Base-by-base conservation (phyloP, 2,888 invertebrate genomes). In the Chrysolina americana region DNA sequence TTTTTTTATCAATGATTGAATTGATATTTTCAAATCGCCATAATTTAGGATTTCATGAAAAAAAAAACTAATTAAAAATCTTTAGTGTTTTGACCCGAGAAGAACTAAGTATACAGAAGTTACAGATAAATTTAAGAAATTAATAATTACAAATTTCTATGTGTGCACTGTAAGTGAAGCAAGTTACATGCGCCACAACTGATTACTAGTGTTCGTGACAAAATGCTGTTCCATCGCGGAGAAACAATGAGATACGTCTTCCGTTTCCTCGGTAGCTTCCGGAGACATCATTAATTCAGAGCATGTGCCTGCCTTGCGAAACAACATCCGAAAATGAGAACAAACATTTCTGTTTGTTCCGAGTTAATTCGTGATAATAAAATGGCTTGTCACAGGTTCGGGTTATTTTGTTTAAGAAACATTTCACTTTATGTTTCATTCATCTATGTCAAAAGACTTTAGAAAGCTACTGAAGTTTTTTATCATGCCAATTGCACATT, bases 221-320 rank as follows among this genome's bases (percentile, higher is more conserved):
- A 53, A 53, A 53, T 53, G 23, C 13, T 53, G 53, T 53, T 53
- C 53, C 53, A 53, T 53, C 53, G 0, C 53, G 1, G 53, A 53
- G 21, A 53, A 53, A 53, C 53, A 53, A 53, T 53, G 53, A 53
- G 11, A 53, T 21, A 53, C 53, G 53, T 53, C 53, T 21, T 3
- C 53, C 53, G 23, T 53, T 48, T 50, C 50, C 48, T 48, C 44
- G 53, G 13, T 48, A 66, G 48, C 28, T 48, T 66, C 66, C 66
- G 48, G 66, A n/a, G 23, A 50, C 36, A 66, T 48, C 66, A 28
- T 66, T 48, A 50, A 44, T 47, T 28, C 47, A 66, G 23, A 66
- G 28, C 59, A 59, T 59, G 59, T 59, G 59, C 36, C n/a, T 59
- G 59, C 36, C 28, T 59, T 59, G 59, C 59, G 36, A 59, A 59